Percentiles rank a stretch among this genome's conserved stretches.
phyloP scores from a whole-genome alignment of 2,797 vertebrate genomes.

The Macroramphosus scolopax region DNA sequence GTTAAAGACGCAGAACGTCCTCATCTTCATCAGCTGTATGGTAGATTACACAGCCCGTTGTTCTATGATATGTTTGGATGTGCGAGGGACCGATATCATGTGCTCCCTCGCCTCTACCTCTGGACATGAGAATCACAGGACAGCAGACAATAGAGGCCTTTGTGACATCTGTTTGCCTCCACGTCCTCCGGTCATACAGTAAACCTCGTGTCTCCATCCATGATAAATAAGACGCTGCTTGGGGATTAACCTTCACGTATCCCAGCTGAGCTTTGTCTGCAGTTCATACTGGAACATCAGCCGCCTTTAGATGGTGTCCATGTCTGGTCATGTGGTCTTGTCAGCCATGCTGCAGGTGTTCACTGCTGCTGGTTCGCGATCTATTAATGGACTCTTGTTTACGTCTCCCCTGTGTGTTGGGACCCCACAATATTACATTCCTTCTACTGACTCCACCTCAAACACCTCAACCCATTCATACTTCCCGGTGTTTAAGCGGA shows the following conservation, averaged over 20 bases:
- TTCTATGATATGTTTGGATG: slow-evolving; percentile 36
- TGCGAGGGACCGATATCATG: slow-evolving; percentile 49
- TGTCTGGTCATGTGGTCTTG: too few relatives aligned
- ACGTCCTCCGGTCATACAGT: slow-evolving; percentile 47
- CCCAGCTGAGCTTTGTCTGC: not conserved
- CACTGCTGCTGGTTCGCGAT: too few relatives aligned
- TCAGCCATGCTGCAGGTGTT: too few relatives aligned
- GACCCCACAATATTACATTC: too few relatives aligned
- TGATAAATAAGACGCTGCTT: slow-evolving; percentile 16
- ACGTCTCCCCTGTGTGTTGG: too few relatives aligned
- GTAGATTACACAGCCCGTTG: slow-evolving; percentile 32
- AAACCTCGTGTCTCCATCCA: slow-evolving; percentile 52
- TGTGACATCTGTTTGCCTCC: slow-evolving; percentile 40
- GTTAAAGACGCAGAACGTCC: slow-evolving; percentile 29
- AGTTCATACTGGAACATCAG: too few relatives aligned
- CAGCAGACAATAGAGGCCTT: slow-evolving; percentile 56
- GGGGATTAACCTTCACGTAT: slow-evolving; percentile 34
- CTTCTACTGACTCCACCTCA: too few relatives aligned
- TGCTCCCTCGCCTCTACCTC: slow-evolving; percentile 42
- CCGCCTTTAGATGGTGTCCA: too few relatives aligned
- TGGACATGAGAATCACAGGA: slow-evolving; percentile 41
- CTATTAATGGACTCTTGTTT: too few relatives aligned
- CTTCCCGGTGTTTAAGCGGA: too few relatives aligned
- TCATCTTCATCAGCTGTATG: slow-evolving; percentile 30
- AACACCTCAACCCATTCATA: too few relatives aligned